A percentile compares a stretch with the other conserved stretches of the same genome.
Conservation (phyloP, 2,888 invertebrate genomes). For the Plemyria rubiginata region DNA sequence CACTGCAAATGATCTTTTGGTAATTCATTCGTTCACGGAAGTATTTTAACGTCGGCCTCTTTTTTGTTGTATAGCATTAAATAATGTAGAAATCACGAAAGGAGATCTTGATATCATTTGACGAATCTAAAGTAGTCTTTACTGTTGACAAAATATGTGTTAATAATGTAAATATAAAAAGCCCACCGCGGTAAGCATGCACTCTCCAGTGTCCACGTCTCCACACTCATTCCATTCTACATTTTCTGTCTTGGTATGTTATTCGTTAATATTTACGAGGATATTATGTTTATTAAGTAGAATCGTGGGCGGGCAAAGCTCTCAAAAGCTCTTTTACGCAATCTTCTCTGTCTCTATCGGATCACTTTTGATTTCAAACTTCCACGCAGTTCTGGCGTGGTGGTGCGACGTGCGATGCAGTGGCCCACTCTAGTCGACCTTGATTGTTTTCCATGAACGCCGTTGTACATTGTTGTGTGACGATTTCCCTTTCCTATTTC, state of each 20-base stretch:
- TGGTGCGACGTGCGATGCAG: slow-evolving; percentile 43
- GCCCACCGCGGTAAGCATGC: slow-evolving; percentile 1
- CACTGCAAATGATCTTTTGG: slow-evolving; percentile 72
- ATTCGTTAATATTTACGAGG: slow-evolving; percentile 25
- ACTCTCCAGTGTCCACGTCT: slow-evolving; percentile 13
- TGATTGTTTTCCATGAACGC: slow-evolving; percentile 66
- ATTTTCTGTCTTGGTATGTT: slow-evolving; percentile 23
- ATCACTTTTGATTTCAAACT: slow-evolving; percentile 78
- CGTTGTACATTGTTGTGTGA: slow-evolving; percentile 65
- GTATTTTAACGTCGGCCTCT: slow-evolving; percentile 61
- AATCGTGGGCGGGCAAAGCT: slow-evolving; percentile 33
- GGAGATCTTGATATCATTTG: slow-evolving; percentile 4
- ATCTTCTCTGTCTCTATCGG: slow-evolving; percentile 58
- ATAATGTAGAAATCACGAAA: slow-evolving; percentile 14
- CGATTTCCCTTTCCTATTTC: slow-evolving; percentile 71
- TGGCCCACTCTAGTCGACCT: slow-evolving; percentile 58
- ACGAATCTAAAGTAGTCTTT: slow-evolving; percentile 1
- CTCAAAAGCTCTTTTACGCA: slow-evolving; percentile 51
- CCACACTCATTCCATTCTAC: slow-evolving; percentile 14
- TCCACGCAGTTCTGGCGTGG: slow-evolving; percentile 47
- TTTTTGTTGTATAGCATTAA: slow-evolving; percentile 16
- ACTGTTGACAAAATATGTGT: neutral
- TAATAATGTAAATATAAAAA: slow-evolving; percentile 1
- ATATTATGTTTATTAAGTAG: slow-evolving; percentile 34
- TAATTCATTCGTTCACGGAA: slow-evolving; percentile 75